Conservation (phyloP, 2,797 vertebrate species). For the Sphenopsis melanotis region DNA sequence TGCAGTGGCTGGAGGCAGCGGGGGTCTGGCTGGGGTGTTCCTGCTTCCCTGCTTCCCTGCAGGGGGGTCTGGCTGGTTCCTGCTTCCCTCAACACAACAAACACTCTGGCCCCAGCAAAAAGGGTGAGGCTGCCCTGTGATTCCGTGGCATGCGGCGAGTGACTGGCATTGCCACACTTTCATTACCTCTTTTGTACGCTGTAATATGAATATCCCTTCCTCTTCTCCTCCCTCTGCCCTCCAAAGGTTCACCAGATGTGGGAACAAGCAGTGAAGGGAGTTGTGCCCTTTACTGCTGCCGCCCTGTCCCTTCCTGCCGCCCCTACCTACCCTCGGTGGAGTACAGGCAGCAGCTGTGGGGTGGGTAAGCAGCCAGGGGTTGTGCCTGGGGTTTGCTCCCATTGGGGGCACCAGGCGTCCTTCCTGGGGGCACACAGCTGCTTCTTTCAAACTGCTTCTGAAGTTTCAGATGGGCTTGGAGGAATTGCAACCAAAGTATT, state of each 20-base stretch:
- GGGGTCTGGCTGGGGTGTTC: not conserved
- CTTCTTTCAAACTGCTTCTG: not conserved
- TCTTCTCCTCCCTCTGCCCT: not conserved
- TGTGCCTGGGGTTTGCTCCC: not conserved
- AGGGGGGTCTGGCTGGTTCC: not conserved
- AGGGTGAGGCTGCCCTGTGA: not conserved
- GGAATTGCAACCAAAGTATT: not conserved
- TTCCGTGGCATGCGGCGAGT: accelerated
- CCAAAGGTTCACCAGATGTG: not conserved
- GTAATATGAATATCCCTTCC: not conserved
- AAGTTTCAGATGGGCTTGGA: not conserved
- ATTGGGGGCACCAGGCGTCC: not conserved
- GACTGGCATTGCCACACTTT: not conserved
- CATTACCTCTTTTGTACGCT: not conserved
- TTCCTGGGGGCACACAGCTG: not conserved
- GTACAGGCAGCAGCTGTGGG: not conserved
- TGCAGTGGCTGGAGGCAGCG: accelerated
- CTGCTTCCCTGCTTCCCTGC: not conserved
- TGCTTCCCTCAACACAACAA: not conserved
- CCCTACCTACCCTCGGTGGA: accelerated
- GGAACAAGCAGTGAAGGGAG: accelerated
- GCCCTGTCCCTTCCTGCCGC: not conserved
- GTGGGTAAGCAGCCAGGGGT: not conserved
- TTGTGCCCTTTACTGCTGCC: not conserved
- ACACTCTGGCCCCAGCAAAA: not conserved